Conservation (phyloP, 1,140 invertebrate genomes). For the Ceratina japonica region DNA sequence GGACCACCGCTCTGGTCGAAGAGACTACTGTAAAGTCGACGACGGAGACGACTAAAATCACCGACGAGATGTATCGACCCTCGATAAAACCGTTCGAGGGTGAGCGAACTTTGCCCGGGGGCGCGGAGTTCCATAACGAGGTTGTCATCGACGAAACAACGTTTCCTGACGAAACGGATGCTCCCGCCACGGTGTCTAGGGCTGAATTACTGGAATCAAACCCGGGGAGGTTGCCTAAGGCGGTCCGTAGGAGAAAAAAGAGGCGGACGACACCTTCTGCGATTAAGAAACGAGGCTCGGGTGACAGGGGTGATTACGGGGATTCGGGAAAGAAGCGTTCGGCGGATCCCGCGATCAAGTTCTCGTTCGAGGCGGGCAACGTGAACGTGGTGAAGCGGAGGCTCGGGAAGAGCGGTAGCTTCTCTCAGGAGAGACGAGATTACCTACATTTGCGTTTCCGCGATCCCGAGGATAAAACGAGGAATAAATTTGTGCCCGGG, state of each 20-base stretch:
- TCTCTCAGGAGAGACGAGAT: not conserved
- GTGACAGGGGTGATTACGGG: not conserved
- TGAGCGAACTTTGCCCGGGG: not conserved
- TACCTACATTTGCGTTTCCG: not conserved
- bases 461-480: not conserved
- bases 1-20: not conserved
- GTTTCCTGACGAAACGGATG: conserved; percentile 25
- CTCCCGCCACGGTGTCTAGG: not conserved
- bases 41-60: conserved; percentile 32
- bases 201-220: not conserved
- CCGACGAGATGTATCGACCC: conserved; percentile 29
- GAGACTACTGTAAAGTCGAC: not conserved
- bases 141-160: conserved; percentile 31
- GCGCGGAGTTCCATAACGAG: conserved; percentile 39
- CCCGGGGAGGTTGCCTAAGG: not conserved
- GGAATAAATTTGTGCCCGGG: no score
- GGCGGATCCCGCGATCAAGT: conserved; percentile 6
- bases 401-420: not conserved
- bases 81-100: not conserved
- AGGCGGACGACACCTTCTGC: not conserved
- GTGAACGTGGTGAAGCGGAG: not conserved
- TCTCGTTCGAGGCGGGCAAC: not conserved
- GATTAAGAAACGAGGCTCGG: not conserved
- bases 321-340: no score
- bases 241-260: not conserved